Evolutionary conservation across 2,888 invertebrate genomes (phyloP), one percentile per base, ranked within the genome.

Genomic region (Sesia bembeciformis): DNA sequence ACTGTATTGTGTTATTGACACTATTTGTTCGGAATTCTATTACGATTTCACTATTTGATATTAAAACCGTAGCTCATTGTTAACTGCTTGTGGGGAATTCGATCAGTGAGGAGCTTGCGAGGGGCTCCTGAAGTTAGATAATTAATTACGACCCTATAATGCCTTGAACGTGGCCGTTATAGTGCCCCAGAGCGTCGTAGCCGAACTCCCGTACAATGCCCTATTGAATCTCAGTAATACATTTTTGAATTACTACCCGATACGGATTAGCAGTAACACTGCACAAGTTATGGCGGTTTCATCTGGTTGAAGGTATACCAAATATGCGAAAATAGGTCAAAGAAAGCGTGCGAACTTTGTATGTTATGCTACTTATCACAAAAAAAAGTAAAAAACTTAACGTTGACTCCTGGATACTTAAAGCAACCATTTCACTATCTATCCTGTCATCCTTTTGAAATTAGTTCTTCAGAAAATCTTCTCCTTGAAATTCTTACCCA

Each of bases 111-210:
- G 62, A 60, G 63, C 60, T 60, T 63, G 58, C 60, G 63, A 65
- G 65, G 68, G 69, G 67, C 68, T 70, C 62, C 65, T 69, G 70
- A 76, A 78, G 74, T 79, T 73, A 67, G 71, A 76, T 81, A 82
- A 84, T 84, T 84, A 84, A 84, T 84, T 77, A 80, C 68, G 65
- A 64, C 58, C 62, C 65, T 65, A 73, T 81, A 81, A 78, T 74
- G 72, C 74, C 70, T 66, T 63, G 67, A 63, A 68, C 66, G 63
- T 62, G 62, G 66, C 57, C 69, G 68, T 77, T 79, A 82, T 71
- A 67, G 73, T 66, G 68, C 82, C 81, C 83, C 60, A 57, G 79
- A 79, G 82, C 72, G 64, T 74, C 75, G 73, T 81, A 68, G 57
- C 60, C 66, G 59, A 66, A 64, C 67, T 64, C 62, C 63, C 56